These are phyloP conservation scores for Streptopelia turtur DNA, from an alignment of 2,797 vertebrate species.

Conservation along the genomic window DNA sequence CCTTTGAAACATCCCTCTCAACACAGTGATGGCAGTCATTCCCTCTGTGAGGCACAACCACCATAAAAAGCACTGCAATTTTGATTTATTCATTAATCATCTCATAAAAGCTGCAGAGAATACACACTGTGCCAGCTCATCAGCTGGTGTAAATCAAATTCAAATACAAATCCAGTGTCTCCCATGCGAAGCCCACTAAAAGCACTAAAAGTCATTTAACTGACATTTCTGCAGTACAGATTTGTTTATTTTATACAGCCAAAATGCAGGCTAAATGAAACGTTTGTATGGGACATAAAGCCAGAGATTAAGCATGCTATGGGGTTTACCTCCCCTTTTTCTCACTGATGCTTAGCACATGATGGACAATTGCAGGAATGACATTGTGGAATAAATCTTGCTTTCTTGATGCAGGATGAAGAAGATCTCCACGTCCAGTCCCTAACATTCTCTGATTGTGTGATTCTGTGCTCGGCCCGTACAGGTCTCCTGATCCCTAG, in stretches of 20 bases:
- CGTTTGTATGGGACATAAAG: background rate
- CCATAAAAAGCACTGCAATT: background rate
- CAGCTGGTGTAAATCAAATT: slow-evolving; percentile 38
- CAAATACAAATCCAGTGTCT: background rate
- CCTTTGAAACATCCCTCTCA: background rate
- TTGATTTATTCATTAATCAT: slow-evolving; percentile 21
- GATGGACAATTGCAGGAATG: background rate
- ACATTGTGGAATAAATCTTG: background rate
- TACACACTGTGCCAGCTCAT: slow-evolving; percentile 21
- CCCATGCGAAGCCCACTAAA: background rate
- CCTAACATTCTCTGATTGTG: too few relatives aligned
- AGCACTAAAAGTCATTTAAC: background rate
- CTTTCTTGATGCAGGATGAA: background rate
- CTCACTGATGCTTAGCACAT: background rate
- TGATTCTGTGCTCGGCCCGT: too few relatives aligned
- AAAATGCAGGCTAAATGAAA: slow-evolving; percentile 21
- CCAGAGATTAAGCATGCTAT: background rate
- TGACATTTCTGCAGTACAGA: background rate
- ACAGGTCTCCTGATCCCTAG: background rate
- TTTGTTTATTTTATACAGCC: slow-evolving; percentile 40
- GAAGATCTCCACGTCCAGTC: background rate
- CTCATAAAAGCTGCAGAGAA: slow-evolving; percentile 26
- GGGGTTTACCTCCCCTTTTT: background rate
- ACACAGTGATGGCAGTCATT: background rate
- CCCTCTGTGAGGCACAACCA: background rate